Evolutionary conservation across 2,113 vertebrate species (phyloP).

Genomic region (Hyla sarda): DNA sequence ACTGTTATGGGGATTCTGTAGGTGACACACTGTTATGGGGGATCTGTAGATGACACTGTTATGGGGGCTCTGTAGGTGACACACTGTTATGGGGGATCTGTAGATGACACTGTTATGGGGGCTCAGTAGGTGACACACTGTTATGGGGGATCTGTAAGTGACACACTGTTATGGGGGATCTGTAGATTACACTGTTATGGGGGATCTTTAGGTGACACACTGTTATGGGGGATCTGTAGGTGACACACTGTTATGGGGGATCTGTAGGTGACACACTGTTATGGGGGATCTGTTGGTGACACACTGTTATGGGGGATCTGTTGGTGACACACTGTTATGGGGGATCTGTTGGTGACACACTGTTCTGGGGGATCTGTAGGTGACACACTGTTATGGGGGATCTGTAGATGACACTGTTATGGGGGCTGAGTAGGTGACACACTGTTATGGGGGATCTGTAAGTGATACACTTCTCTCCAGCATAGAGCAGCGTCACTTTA

Average conservation of each 20-base stretch:
- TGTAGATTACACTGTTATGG: too few species aligned
- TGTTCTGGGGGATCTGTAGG: not conserved
- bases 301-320: not conserved
- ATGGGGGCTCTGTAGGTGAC: not conserved
- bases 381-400: conserved; percentile 1
- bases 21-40: not conserved
- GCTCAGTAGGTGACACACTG: not conserved
- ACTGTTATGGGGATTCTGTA: not conserved
- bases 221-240: not conserved
- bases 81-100: not conserved
- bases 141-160: not conserved
- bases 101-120: not conserved
- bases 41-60: not conserved
- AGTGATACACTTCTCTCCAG: not conserved
- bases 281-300: not conserved
- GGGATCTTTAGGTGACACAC: not conserved
- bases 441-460: not conserved
- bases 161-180: not conserved
- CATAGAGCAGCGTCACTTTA: too few species aligned
- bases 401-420: not conserved
- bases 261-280: not conserved
- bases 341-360: not conserved
- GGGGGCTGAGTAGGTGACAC: not conserved
- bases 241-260: conserved; percentile 1
- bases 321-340: not conserved